These are phyloP conservation scores for Cylindroiulus punctatus DNA, from an alignment of 2,888 invertebrate species.

Conservation along the genomic window DNA sequence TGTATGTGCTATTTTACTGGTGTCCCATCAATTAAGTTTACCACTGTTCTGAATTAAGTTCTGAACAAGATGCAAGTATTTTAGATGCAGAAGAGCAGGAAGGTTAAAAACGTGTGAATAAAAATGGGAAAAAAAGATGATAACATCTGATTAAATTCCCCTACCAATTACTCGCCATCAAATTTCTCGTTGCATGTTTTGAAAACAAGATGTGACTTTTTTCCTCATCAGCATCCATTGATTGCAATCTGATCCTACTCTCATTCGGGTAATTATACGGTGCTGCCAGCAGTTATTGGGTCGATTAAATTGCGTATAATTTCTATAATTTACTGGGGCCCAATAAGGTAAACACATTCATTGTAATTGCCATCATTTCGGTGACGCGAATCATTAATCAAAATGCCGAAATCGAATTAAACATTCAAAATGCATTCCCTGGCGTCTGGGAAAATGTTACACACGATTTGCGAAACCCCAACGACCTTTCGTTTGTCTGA, in stretches of 20 bases:
- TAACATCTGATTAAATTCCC: neutral
- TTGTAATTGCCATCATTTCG: neutral
- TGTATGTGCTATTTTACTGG: too few relatives aligned
- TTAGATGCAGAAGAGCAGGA: too few relatives aligned
- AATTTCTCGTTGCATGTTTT: neutral
- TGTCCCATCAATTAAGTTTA: too few relatives aligned
- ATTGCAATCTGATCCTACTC: neutral
- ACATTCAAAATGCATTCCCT: too few relatives aligned
- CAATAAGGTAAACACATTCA: neutral
- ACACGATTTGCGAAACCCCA: too few relatives aligned
- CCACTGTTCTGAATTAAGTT: too few relatives aligned
- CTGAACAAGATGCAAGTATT: too few relatives aligned
- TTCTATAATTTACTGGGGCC: neutral
- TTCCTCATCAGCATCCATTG: neutral
- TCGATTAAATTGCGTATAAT: neutral
- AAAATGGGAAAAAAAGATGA: too few relatives aligned
- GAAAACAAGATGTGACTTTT: neutral
- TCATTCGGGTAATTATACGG: neutral
- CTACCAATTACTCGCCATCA: neutral
- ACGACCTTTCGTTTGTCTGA: too few relatives aligned
- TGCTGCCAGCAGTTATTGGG: neutral
- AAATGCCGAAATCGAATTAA: neutral
- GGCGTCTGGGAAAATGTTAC: too few relatives aligned
- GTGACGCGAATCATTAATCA: neutral
- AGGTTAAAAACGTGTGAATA: too few relatives aligned